Evolutionary conservation across 2,888 invertebrate species (phyloP), one percentile per base, ranked within the genome.

Genomic region (Calameuta filiformis): DNA sequence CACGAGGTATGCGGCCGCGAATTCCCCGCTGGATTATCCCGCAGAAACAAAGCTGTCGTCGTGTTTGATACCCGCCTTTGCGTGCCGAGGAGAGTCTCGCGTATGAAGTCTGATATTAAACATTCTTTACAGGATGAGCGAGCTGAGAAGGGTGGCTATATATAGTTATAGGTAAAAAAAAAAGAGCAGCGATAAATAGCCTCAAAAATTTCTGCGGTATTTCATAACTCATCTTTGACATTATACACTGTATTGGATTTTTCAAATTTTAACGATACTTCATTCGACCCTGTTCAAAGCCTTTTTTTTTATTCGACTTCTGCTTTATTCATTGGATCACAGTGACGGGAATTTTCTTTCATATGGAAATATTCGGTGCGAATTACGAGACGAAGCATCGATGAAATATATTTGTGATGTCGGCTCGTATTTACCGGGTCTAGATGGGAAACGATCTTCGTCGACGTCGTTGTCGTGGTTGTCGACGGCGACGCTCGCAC

Each of bases 41-140:
- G 83, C 81, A 81, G 87, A 89, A 90, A 90, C 90, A 90, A 90
- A 90, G 89, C 90, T 88, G 89, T 89, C 88, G 85, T 84, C 88
- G 86, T 87, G 89, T 88, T 90, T 90, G 89, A 90, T 90, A 90
- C 88, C 85, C 87, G 89, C 87, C 87, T 89, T 88, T 89, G 85
- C 87, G 85, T 84, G 85, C 84, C 81, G 77, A 76, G 85, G 80
- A 81, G 78, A 80, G 77, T 75, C 69, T 75, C 81, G 80, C 82
- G 80, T 83, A 87, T 86, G 89, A 89, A 89, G 89, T 89, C 85
- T 87, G 89, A 89, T 89, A 89, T 89, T 88, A 88, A 89, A 88
- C 88, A 89, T 89, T 87, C 88, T 85, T 88, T 80, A 81, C 83
- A 75, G 76, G 77, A 82, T 77, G 79, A 80, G 82, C 83, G 81